Percentiles rank a stretch among this genome's conserved stretches.
phyloP scores from a whole-genome alignment of 2,113 vertebrate species.

The Neotoma lepida region DNA sequence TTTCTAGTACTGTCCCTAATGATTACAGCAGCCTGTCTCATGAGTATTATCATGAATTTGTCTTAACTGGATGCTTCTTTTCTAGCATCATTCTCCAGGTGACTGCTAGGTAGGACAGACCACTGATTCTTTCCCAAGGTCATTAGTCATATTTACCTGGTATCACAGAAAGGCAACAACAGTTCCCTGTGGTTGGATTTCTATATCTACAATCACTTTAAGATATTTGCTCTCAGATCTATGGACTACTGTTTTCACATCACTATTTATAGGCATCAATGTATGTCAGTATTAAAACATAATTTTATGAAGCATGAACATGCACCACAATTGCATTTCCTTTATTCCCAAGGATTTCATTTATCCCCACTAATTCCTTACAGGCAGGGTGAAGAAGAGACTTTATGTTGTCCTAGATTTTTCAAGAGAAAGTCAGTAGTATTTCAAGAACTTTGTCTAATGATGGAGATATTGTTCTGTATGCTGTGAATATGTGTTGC shows the following conservation, averaged over 20 bases:
- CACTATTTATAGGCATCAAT: not conserved
- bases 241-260: not conserved
- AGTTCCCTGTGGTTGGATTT: not conserved
- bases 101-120: not conserved
- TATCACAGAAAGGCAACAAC: not conserved
- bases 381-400: not conserved
- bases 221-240: not conserved
- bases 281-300: constrained; percentile 5
- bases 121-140: not conserved
- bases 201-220: not conserved
- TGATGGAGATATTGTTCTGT: no score
- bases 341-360: constrained; percentile 25
- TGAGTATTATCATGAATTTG: not conserved
- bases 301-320: not conserved
- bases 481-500: no score
- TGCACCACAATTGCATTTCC: not conserved
- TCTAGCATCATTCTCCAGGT: constrained; percentile 5
- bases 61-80: not conserved
- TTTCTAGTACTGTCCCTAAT: not conserved
- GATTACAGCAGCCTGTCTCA: not conserved
- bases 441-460: not conserved
- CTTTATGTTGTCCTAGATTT: constrained; percentile 30
- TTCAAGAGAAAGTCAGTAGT: constrained; percentile 10
- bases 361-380: not conserved
- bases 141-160: not conserved